phyloP scores from a whole-genome alignment of 2,797 vertebrate genomes.

The Sparus aurata region DNA sequence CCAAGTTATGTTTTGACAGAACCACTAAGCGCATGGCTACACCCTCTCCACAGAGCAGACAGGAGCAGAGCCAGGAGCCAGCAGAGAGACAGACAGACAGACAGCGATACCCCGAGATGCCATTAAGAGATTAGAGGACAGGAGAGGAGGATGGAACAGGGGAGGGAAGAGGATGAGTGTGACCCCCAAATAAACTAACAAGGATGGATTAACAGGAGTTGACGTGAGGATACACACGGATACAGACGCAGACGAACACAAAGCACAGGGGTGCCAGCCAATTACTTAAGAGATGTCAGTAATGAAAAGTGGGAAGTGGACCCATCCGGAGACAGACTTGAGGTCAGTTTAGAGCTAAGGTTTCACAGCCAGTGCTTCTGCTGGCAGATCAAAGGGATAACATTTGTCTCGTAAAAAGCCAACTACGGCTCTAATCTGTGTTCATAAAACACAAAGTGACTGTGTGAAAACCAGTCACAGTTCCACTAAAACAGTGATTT shows the following conservation, averaged over 20 bases:
- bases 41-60: slow-evolving; percentile 20
- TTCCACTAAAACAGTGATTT: background rate
- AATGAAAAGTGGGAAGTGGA: slow-evolving; percentile 36
- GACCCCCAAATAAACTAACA: slow-evolving; percentile 51
- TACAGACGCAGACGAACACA: slow-evolving; percentile 10
- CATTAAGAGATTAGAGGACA: slow-evolving; percentile 76
- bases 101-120: slow-evolving; percentile 56
- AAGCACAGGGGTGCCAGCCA: background rate
- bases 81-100: slow-evolving; percentile 16
- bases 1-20: slow-evolving; percentile 62
- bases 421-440: slow-evolving; percentile 19
- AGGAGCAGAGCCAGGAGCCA: slow-evolving; percentile 30
- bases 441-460: slow-evolving; percentile 8
- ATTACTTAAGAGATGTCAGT: slow-evolving; percentile 1
- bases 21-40: slow-evolving; percentile 42
- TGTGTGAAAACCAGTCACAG: background rate
- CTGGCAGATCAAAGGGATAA: background rate
- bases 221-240: slow-evolving; percentile 42
- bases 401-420: background rate
- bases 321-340: slow-evolving; percentile 19
- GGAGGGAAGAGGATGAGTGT: slow-evolving; percentile 23
- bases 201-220: slow-evolving; percentile 54
- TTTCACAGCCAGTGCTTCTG: slow-evolving; percentile 5
- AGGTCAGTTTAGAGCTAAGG: slow-evolving; percentile 10
- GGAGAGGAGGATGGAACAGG: slow-evolving; percentile 28